Evolutionary conservation across 2,888 invertebrate genomes (phyloP).

Genomic region (Stegophylla sp.): DNA sequence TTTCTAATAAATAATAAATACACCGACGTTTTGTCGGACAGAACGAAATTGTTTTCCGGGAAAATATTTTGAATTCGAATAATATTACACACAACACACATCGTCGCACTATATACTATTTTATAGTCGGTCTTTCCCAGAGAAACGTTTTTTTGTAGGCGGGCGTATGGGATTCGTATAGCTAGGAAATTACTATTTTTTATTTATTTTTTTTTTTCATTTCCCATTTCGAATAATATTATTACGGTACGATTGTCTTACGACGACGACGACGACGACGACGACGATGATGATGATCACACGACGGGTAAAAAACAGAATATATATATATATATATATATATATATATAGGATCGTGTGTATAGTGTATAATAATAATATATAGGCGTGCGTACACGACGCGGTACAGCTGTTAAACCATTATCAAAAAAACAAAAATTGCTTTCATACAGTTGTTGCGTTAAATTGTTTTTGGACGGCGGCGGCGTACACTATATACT

Average conservation of each 20-base stretch:
- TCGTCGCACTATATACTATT: too few relatives aligned
- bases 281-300: too few relatives aligned
- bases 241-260: background rate
- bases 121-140: too few relatives aligned
- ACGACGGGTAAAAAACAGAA: slow-evolving; percentile 13
- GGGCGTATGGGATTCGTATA: slow-evolving; percentile 8
- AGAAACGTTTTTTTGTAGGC: background rate
- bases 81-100: background rate
- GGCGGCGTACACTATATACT: background rate
- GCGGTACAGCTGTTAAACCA: background rate
- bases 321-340: background rate
- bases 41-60: too few relatives aligned
- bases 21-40: too few relatives aligned
- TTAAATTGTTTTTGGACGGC: slow-evolving; percentile 15
- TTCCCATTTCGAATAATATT: slow-evolving; percentile 9
- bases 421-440: slow-evolving; percentile 37
- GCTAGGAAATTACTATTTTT: slow-evolving; percentile 36
- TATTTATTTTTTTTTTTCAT: slow-evolving; percentile 34
- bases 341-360: background rate
- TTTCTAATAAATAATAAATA: too few relatives aligned
- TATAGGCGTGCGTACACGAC: too few relatives aligned
- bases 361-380: too few relatives aligned
- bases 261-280: too few relatives aligned
- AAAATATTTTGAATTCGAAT: too few relatives aligned
- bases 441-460: slow-evolving; percentile 26